phyloP scores from a whole-genome alignment of 2,113 vertebrate genomes.

The Nycticorax nycticorax region DNA sequence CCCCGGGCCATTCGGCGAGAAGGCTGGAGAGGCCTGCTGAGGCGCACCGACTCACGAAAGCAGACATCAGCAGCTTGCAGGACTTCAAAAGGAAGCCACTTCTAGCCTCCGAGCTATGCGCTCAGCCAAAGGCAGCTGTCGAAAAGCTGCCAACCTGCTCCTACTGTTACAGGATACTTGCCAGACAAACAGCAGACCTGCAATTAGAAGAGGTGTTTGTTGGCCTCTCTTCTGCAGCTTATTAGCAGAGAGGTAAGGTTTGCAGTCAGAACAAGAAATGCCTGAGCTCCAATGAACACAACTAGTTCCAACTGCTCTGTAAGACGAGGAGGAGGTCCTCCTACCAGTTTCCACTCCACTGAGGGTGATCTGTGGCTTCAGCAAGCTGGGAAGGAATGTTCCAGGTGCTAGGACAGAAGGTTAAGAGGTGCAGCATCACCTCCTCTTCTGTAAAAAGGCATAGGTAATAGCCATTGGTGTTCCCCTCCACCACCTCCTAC shows the following conservation, averaged over 20 bases:
- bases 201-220: constrained; percentile 31
- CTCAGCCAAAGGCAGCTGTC: background rate
- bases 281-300: background rate
- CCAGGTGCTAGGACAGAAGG: background rate
- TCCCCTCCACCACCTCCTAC: background rate
- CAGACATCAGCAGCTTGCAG: constrained; percentile 39
- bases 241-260: background rate
- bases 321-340: background rate
- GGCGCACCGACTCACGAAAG: background rate
- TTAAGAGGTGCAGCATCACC: background rate
- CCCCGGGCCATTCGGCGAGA: background rate
- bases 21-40: background rate
- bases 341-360: background rate
- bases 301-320: background rate
- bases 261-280: background rate
- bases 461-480: background rate
- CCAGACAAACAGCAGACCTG: constrained; percentile 30
- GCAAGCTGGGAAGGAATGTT: background rate
- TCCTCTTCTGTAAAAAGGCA: background rate
- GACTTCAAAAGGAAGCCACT: constrained; percentile 57
- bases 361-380: background rate
- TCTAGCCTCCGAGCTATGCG: background rate
- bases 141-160: constrained; percentile 22
- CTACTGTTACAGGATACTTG: constrained; percentile 31
- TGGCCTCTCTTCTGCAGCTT: constrained; percentile 24